A percentile compares a stretch with the other conserved stretches of the same genome.
Conservation (phyloP, 2,888 invertebrate species). For the Eutolmus rufibarbis region DNA sequence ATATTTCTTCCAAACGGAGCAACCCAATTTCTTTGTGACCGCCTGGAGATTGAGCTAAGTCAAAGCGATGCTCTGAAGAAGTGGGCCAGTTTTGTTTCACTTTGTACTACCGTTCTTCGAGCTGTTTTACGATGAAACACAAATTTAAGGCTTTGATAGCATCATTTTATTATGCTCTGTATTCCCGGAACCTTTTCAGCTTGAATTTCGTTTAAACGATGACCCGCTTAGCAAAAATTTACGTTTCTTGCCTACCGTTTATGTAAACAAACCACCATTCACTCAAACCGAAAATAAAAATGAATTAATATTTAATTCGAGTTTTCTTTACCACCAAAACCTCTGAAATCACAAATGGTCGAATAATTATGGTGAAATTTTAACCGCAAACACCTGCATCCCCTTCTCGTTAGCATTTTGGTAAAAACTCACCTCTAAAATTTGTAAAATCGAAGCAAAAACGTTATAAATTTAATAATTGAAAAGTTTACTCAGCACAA, state of each 20-base stretch:
- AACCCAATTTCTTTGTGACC: constrained; percentile 11
- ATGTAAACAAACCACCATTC: neutral
- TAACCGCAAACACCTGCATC: neutral
- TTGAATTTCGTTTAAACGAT: neutral
- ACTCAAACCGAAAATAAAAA: neutral
- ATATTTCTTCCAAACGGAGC: neutral
- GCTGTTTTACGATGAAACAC: neutral
- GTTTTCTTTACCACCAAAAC: neutral
- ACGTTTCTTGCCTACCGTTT: neutral
- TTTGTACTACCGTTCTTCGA: neutral
- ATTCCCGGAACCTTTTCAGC: neutral
- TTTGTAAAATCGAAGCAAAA: neutral
- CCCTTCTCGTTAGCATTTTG: neutral
- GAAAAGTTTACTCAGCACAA: neutral
- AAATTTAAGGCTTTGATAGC: constrained; percentile 3
- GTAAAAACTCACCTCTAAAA: neutral
- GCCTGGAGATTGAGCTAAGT: constrained; percentile 1
- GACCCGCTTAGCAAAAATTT: neutral
- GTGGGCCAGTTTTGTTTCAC: constrained; percentile 20
- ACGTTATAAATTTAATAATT: neutral
- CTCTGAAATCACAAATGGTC: neutral
- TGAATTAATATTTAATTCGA: neutral
- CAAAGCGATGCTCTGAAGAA: constrained; percentile 2
- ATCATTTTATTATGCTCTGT: neutral
- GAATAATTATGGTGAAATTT: neutral